A percentile compares a stretch with the other conserved stretches of the same genome.
phyloP scores from a whole-genome alignment of 2,888 invertebrate species.

The Andrena bicolor region DNA sequence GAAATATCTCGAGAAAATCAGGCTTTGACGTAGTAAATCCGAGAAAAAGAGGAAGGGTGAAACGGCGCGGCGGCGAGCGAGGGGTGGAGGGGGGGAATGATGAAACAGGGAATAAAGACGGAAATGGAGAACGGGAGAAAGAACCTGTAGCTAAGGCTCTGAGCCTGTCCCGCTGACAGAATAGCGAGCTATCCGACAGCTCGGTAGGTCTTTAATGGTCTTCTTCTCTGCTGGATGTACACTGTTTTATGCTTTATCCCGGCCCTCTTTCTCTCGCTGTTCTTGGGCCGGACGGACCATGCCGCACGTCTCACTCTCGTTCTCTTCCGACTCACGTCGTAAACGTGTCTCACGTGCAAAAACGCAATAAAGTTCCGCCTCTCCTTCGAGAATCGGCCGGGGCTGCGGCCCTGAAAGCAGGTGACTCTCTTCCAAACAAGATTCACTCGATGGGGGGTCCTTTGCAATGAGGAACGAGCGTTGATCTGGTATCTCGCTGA shows the following conservation, averaged over 20 bases:
- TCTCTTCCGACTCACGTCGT: slow-evolving; percentile 69
- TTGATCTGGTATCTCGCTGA: slow-evolving; percentile 47
- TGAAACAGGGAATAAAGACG: slow-evolving; percentile 26
- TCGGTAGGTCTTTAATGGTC: slow-evolving; percentile 72
- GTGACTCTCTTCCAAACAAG: slow-evolving; percentile 73
- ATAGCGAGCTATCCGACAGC: slow-evolving; percentile 64
- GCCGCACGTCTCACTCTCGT: slow-evolving; percentile 62
- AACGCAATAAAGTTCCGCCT: slow-evolving; percentile 63
- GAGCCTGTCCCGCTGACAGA: slow-evolving; percentile 68
- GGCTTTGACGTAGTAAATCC: slow-evolving; percentile 35
- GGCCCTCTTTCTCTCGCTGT: slow-evolving; percentile 25
- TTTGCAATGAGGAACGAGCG: slow-evolving; percentile 65
- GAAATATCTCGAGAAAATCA: slow-evolving; percentile 25
- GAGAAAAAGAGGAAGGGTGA: slow-evolving; percentile 20
- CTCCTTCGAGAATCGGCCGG: slow-evolving; percentile 52
- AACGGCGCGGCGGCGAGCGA: neutral
- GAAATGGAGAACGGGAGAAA: slow-evolving; percentile 41
- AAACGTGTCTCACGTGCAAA: slow-evolving; percentile 67
- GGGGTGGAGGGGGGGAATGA: neutral
- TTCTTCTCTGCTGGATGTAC: slow-evolving; percentile 67
- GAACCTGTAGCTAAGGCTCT: slow-evolving; percentile 59
- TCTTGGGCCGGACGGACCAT: slow-evolving; percentile 26
- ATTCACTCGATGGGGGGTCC: slow-evolving; percentile 69
- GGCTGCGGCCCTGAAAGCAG: slow-evolving; percentile 70
- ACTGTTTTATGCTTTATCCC: slow-evolving; percentile 70